Conservation (phyloP, 1,140 invertebrate species). For the Bombus impatiens region DNA sequence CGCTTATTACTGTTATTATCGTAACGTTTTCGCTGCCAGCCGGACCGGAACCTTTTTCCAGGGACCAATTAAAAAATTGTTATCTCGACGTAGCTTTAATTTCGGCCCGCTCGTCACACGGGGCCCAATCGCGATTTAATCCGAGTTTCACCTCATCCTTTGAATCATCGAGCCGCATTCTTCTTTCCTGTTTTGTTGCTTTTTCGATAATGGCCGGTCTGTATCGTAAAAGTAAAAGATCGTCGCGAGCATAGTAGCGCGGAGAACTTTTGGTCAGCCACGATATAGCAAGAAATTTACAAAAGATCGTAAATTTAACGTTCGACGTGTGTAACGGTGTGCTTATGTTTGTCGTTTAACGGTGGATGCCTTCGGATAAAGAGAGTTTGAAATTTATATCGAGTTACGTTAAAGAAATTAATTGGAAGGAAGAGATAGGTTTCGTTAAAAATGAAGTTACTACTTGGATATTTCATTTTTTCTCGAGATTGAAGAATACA, state of each 20-base stretch:
- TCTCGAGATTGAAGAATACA: neutral
- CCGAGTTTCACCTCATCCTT: neutral
- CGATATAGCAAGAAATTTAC: too few species aligned
- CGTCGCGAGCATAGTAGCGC: too few species aligned
- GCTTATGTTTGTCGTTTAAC: too few species aligned
- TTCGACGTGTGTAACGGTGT: neutral
- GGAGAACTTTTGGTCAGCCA: too few species aligned
- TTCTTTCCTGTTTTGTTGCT: neutral
- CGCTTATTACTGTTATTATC: conserved; percentile 38
- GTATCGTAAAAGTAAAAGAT: neutral
- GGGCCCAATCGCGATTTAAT: conserved; percentile 23
- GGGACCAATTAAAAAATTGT: conserved; percentile 42
- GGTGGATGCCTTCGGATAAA: too few species aligned
- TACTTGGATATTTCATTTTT: neutral
- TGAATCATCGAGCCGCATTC: neutral
- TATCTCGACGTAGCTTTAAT: conserved; percentile 33
- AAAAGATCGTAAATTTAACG: neutral
- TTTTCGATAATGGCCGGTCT: neutral
- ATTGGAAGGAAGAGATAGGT: neutral
- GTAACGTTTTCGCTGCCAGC: conserved; percentile 15
- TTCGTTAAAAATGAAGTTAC: neutral
- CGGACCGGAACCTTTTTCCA: neutral
- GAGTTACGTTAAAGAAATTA: neutral
- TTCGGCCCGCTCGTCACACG: conserved; percentile 1
- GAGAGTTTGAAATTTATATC: too few species aligned